Percentiles rank a stretch among this genome's conserved stretches.
These are phyloP conservation scores for Leptinotarsa juncta DNA, from an alignment of 2,888 invertebrate genomes.

Conservation along the genomic window DNA sequence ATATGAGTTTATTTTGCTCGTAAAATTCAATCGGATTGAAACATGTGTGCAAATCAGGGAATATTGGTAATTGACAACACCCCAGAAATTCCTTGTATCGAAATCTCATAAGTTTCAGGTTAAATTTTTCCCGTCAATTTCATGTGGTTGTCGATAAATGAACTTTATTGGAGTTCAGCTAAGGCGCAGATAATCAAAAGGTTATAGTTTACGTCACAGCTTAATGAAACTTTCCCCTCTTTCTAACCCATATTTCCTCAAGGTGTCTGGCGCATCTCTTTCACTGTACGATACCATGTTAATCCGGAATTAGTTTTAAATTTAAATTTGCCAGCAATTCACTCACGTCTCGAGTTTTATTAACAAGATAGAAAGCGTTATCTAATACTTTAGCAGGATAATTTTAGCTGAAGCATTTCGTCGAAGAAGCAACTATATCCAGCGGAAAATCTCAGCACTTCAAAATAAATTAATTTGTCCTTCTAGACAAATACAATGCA, in stretches of 20 bases:
- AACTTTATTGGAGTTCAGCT: conserved; percentile 2
- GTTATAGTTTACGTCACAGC: neutral
- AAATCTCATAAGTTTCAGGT: no score
- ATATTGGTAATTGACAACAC: no score
- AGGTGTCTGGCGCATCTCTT: neutral
- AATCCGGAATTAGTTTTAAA: conserved; percentile 44
- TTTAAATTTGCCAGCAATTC: conserved; percentile 42
- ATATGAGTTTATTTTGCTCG: no score
- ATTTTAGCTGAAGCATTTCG: conserved; percentile 37
- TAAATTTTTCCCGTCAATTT: neutral
- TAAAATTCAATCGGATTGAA: no score
- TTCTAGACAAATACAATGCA: conserved; percentile 40
- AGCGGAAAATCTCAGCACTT: conserved; percentile 33
- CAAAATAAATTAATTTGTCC: conserved; percentile 41
- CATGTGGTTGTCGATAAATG: neutral
- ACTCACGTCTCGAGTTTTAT: conserved; percentile 41
- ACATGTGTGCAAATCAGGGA: no score
- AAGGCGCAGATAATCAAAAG: neutral
- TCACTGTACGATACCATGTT: conserved; percentile 29
- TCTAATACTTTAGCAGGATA: conserved; percentile 36
- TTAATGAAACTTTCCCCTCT: conserved; percentile 6
- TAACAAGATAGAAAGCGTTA: conserved; percentile 41
- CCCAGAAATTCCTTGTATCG: no score
- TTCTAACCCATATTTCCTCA: neutral
- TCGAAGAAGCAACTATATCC: conserved; percentile 34